These are phyloP conservation scores for Dioctria linearis DNA, from an alignment of 2,888 invertebrate species.

Conservation along the genomic window DNA sequence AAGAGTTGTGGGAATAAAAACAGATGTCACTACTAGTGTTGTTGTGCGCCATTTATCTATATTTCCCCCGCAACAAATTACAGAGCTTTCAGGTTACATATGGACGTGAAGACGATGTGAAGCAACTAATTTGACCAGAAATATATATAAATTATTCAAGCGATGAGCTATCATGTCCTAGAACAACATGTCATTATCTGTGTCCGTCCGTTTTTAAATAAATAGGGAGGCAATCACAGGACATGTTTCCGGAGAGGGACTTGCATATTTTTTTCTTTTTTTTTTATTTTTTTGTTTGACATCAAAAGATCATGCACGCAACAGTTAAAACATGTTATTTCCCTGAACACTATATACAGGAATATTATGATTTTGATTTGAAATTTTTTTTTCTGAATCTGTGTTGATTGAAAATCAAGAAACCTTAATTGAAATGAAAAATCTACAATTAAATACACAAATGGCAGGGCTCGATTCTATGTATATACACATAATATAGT, in stretches of 20 bases:
- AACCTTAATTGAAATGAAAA: background rate
- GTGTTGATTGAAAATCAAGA: background rate
- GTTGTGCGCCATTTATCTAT: conserved; percentile 26
- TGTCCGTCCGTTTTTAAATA: background rate
- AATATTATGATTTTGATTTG: no score
- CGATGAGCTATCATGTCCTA: conserved; percentile 43
- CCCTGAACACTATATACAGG: background rate
- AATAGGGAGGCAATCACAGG: conserved; percentile 3
- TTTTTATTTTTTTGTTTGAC: conserved; percentile 47
- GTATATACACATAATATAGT: background rate
- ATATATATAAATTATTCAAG: conserved; percentile 31
- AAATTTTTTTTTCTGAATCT: background rate
- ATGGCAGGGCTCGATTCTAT: conserved; percentile 9
- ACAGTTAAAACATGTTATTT: conserved; percentile 45
- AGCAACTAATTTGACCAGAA: conserved; percentile 29
- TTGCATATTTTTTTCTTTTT: background rate
- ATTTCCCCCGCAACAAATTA: conserved; percentile 40
- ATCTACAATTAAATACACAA: background rate
- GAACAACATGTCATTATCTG: conserved; percentile 29
- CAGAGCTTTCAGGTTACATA: conserved; percentile 25
- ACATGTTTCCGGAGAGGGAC: background rate
- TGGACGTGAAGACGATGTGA: conserved; percentile 13
- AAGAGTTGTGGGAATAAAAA: conserved; percentile 1
- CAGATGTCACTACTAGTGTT: conserved; percentile 37
- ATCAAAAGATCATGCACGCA: conserved; percentile 51